Base-by-base conservation (phyloP, 2,113 vertebrate genomes). In the Phoenicopterus ruber region DNA sequence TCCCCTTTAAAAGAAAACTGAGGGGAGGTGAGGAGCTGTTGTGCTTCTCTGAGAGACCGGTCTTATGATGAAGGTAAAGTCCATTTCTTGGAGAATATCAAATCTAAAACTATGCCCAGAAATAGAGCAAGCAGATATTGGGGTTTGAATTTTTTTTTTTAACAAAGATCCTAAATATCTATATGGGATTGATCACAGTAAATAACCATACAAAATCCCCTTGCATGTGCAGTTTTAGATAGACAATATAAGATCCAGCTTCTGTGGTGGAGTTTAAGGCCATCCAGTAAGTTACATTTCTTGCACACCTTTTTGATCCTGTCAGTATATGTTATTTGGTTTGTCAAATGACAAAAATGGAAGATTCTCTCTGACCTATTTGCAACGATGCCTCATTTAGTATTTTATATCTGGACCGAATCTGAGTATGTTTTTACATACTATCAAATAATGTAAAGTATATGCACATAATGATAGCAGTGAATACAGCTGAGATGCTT, bases 391-490 rank as follows among this genome's bases (percentile, higher is more conserved):
- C 34, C 34, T 88, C 12, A 16, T 80, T 86, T 83, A 85, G 18
- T 90, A 44, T 42, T 89, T 84, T 32, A 9, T 88, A 52, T 78
- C 19, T 18, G 63, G 71, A 72, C 52, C 85, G 88, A 90, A 17
- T 22, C 69, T 83, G 86, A 92, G 52, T 87, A 46, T 52, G 36
- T 65, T 93, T 96, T 79, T 93, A 94, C 71, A 59, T 67, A 54
- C 83, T 93, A 74, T 77, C 69, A 88, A 93, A 94, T 88, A 80
- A 92, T 79, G 44, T 84, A 73, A 95, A 95, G 71, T 69, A 62
- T 83, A 93, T 95, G 84, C 49, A 95, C 81, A 24, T 85, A 89
- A 91, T 77, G 61, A 90, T 34, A 63, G 44, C 40, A 57, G 55
- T 29, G 42, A 82, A 92, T 66, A 82, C 13, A 84, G 26, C 78